Percentiles rank a stretch among this genome's conserved stretches.
Evolutionary conservation across 2,888 invertebrate species (phyloP).

Genomic region (Acanthococcus lagerstroemiae): DNA sequence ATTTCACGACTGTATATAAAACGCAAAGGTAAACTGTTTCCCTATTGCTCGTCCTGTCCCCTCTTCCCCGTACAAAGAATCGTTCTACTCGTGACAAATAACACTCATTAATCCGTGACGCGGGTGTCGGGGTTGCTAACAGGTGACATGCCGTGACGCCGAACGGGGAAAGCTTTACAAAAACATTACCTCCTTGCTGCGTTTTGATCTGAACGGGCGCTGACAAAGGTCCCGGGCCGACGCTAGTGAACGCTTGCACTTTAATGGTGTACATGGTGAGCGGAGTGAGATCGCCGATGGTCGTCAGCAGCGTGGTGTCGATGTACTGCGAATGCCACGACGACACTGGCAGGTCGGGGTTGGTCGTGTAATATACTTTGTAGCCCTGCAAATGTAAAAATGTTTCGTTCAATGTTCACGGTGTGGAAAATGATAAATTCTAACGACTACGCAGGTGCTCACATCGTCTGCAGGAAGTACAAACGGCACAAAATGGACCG

Average conservation of each 20-base stretch:
- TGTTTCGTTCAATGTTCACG: background rate
- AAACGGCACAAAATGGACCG: no score
- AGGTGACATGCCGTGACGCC: no score
- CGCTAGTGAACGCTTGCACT: slow-evolving; percentile 85
- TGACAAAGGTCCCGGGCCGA: slow-evolving; percentile 91
- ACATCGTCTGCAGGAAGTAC: no score
- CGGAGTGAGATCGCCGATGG: slow-evolving; percentile 81
- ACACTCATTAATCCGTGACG: no score
- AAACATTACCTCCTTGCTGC: slow-evolving; percentile 79
- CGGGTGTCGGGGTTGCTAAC: background rate
- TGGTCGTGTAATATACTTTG: slow-evolving; percentile 91
- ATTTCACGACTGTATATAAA: no score
- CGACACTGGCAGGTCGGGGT: slow-evolving; percentile 72
- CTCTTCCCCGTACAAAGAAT: background rate
- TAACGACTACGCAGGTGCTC: no score
- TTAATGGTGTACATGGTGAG: slow-evolving; percentile 89
- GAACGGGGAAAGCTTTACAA: no score
- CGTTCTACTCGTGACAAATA: background rate
- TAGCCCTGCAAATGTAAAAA: slow-evolving; percentile 61
- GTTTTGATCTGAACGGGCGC: slow-evolving; percentile 96
- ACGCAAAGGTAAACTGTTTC: no score
- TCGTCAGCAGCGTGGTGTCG: slow-evolving; percentile 83
- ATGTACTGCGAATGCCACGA: slow-evolving; percentile 91
- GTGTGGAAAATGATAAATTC: background rate
- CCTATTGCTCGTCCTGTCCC: no score